Conservation (phyloP, 1,140 invertebrate genomes). For the Drosophila pachea region DNA sequence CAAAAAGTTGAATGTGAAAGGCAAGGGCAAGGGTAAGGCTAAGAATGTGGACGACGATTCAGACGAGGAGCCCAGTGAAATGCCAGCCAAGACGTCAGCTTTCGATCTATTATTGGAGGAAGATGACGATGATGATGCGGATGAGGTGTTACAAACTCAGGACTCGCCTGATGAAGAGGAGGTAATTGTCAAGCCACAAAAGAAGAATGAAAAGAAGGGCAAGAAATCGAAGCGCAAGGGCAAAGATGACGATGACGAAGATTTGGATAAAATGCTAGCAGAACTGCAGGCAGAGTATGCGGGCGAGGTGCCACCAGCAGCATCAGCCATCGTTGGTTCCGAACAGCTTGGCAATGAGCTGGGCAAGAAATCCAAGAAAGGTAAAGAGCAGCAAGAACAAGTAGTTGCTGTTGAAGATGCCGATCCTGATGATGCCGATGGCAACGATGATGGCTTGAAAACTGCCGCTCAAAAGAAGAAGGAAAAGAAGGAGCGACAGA, state of each 20-base stretch:
- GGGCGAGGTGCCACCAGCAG: slow-evolving; percentile 80
- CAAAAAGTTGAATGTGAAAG: slow-evolving; percentile 69
- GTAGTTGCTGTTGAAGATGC: slow-evolving; percentile 54
- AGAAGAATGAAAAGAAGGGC: slow-evolving; percentile 83
- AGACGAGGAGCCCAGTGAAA: slow-evolving; percentile 61
- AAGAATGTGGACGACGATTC: slow-evolving; percentile 75
- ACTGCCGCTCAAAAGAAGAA: slow-evolving; percentile 92
- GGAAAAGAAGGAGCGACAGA: slow-evolving; percentile 91
- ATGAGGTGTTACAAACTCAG: slow-evolving; percentile 19
- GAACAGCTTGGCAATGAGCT: slow-evolving; percentile 79
- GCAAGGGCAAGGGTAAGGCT: slow-evolving; percentile 58
- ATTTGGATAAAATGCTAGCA: slow-evolving; percentile 90
- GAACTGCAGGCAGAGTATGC: slow-evolving; percentile 89
- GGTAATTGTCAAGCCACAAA: slow-evolving; percentile 79
- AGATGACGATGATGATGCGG: slow-evolving; percentile 79
- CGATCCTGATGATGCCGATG: slow-evolving; percentile 79
- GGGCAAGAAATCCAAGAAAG: slow-evolving; percentile 79
- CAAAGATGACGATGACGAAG: slow-evolving; percentile 86
- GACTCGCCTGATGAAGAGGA: slow-evolving; percentile 75
- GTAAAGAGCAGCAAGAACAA: slow-evolving; percentile 79
- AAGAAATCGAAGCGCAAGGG: slow-evolving; percentile 87
- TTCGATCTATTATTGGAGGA: slow-evolving; percentile 83
- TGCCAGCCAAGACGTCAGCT: slow-evolving; percentile 81
- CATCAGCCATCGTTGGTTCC: slow-evolving; percentile 36
- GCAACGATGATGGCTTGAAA: slow-evolving; percentile 85